Evolutionary conservation across 2,888 invertebrate species (phyloP).

Genomic region (Nemapogon koenigi): DNA sequence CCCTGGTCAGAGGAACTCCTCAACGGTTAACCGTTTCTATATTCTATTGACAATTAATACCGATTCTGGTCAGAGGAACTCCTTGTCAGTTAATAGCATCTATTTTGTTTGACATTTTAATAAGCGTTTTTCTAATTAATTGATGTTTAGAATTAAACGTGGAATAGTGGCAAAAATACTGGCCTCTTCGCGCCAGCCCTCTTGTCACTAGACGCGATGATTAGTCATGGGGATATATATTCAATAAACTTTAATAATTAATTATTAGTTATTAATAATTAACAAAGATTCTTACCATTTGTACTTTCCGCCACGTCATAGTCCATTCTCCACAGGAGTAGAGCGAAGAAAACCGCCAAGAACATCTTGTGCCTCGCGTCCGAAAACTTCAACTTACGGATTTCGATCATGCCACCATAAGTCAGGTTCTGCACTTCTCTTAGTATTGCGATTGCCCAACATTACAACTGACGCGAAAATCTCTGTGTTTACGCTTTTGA

Average conservation of each 20-base stretch:
- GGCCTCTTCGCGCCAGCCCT: too few species aligned
- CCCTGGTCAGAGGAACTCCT: too few species aligned
- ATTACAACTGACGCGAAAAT: constrained; percentile 25
- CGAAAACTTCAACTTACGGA: constrained; percentile 44
- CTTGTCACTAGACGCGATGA: too few species aligned
- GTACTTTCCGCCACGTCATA: constrained; percentile 46
- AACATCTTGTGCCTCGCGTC: constrained; percentile 59
- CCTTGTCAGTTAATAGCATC: too few species aligned
- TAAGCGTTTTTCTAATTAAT: too few species aligned
- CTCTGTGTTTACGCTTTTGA: constrained; percentile 1
- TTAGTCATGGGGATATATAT: not conserved
- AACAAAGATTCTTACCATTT: constrained; percentile 55
- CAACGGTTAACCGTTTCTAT: too few species aligned
- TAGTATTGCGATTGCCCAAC: constrained; percentile 36
- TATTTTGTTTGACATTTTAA: too few species aligned
- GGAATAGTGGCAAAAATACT: too few species aligned
- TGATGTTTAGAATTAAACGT: too few species aligned
- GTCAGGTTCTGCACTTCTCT: constrained; percentile 40
- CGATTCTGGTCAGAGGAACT: too few species aligned
- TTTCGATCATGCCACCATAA: constrained; percentile 40
- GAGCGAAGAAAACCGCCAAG: constrained; percentile 38
- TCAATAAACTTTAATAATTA: not conserved
- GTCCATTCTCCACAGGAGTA: constrained; percentile 54
- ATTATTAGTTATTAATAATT: too few species aligned
- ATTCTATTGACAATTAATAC: too few species aligned